phyloP scores from a whole-genome alignment of 2,888 invertebrate species.

The Spatulosminthurus flaviceps region DNA sequence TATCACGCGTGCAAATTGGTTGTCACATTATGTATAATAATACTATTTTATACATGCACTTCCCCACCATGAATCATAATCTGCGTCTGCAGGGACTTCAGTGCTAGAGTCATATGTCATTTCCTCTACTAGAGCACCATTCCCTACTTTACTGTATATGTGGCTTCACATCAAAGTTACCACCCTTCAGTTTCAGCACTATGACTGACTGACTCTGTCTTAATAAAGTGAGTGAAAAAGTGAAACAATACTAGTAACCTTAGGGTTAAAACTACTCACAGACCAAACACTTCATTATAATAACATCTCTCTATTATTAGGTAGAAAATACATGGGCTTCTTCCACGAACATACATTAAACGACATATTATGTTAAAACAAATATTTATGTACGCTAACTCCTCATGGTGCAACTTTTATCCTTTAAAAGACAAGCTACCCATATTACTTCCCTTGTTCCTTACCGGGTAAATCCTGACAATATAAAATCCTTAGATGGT shows the following conservation, averaged over 20 bases:
- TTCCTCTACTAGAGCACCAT: too few species aligned
- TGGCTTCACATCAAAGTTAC: constrained; percentile 26
- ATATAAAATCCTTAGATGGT: too few species aligned
- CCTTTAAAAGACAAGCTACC: too few species aligned
- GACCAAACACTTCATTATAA: neutral
- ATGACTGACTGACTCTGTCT: constrained; percentile 23
- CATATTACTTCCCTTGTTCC: too few species aligned
- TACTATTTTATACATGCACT: neutral
- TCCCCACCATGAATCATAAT: constrained; percentile 9
- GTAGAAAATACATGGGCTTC: too few species aligned
- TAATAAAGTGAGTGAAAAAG: constrained; percentile 29
- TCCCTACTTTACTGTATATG: too few species aligned
- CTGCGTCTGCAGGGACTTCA: neutral
- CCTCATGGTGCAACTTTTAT: too few species aligned
- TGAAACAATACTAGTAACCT: constrained; percentile 26
- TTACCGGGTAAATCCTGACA: too few species aligned
- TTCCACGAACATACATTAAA: too few species aligned
- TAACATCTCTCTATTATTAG: too few species aligned
- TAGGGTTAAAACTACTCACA: neutral
- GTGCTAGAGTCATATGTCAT: neutral
- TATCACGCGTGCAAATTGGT: constrained; percentile 27
- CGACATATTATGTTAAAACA: too few species aligned
- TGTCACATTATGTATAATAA: constrained; percentile 19
- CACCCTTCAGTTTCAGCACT: constrained; percentile 36
- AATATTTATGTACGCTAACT: too few species aligned